These are phyloP conservation scores for Lasioglossum lativentre DNA, from an alignment of 2,888 invertebrate species.

Conservation along the genomic window DNA sequence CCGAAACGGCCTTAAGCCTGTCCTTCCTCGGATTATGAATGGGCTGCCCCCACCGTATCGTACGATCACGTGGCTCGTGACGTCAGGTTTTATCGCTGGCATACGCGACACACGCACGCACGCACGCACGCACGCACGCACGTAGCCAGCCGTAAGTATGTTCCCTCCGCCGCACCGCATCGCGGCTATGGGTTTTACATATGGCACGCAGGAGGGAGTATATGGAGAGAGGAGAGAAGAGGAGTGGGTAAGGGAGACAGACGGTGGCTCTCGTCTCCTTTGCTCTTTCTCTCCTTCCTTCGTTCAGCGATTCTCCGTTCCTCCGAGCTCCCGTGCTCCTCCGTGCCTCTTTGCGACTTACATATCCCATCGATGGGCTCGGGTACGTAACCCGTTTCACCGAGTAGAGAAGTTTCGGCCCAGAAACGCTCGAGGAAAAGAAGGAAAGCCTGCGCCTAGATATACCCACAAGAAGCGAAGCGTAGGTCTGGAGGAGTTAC, in stretches of 20 bases:
- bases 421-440: background rate
- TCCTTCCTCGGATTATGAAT: slow-evolving; percentile 83
- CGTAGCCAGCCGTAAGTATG: slow-evolving; percentile 42
- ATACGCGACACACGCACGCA: slow-evolving; percentile 62
- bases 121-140: slow-evolving; percentile 39
- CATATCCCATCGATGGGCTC: background rate
- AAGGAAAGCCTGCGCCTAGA: too few species aligned
- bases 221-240: background rate
- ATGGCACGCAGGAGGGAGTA: slow-evolving; percentile 56
- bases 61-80: slow-evolving; percentile 76
- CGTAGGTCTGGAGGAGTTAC: background rate
- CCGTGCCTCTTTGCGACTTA: background rate
- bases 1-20: slow-evolving; percentile 80
- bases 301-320: background rate
- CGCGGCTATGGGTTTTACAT: slow-evolving; percentile 58
- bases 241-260: background rate
- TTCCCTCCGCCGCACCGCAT: slow-evolving; percentile 44
- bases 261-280: background rate
- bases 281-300: background rate
- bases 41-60: slow-evolving; percentile 73
- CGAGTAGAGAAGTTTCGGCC: background rate
- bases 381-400: background rate
- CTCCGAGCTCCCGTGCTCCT: slow-evolving; percentile 4
- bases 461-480: background rate
- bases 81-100: slow-evolving; percentile 70